phyloP scores from a whole-genome alignment of 1,140 invertebrate genomes.

The Cydia fagiglandana region DNA sequence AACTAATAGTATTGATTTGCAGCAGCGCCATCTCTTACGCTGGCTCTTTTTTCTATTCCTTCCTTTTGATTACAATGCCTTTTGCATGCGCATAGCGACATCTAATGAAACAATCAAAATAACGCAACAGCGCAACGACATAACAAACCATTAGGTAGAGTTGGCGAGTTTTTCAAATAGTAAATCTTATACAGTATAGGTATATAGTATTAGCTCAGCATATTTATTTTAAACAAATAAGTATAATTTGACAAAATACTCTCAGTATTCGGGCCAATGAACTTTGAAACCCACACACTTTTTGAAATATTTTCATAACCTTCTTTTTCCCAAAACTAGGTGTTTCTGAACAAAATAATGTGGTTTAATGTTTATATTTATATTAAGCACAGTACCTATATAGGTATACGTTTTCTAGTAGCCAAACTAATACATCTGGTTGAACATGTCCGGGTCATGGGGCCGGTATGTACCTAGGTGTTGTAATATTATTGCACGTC shows the following conservation, averaged over 20 bases:
- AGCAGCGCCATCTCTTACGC: too few species aligned
- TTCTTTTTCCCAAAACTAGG: background rate
- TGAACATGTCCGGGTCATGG: background rate
- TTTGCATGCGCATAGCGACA: too few species aligned
- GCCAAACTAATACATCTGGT: conserved; percentile 11
- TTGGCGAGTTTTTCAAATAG: background rate
- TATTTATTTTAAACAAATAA: background rate
- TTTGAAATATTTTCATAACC: background rate
- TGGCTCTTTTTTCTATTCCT: too few species aligned
- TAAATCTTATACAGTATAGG: background rate
- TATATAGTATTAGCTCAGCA: background rate
- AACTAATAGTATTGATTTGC: too few species aligned
- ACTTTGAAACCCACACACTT: background rate
- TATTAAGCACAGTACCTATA: conserved; percentile 9
- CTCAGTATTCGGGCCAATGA: background rate
- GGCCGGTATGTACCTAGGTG: background rate
- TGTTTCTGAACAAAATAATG: background rate
- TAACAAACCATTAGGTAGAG: too few species aligned
- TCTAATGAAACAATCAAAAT: too few species aligned
- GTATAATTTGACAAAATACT: background rate
- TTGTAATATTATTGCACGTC: conserved; percentile 22
- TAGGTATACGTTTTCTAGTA: background rate
- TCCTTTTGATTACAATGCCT: too few species aligned
- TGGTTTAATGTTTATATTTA: background rate
- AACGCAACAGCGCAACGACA: too few species aligned